Evolutionary conservation across 2,113 vertebrate species (phyloP).

Genomic region (Pteronura brasiliensis): DNA sequence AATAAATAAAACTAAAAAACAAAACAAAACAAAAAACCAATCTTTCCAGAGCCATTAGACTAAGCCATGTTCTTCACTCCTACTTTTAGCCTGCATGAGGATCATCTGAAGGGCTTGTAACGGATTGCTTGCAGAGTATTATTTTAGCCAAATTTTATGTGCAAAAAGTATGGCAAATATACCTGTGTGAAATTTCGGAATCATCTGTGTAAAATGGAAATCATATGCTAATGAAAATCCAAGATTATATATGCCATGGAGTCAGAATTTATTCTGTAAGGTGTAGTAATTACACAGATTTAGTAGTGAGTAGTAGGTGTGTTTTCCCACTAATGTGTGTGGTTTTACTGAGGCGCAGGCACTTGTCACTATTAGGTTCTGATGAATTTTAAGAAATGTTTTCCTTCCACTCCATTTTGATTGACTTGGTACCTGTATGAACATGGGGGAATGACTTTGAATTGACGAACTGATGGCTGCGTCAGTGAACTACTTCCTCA

Average conservation of each 20-base stretch:
- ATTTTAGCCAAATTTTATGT: not conserved
- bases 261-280: not conserved
- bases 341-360: conserved; percentile 28
- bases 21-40: no score
- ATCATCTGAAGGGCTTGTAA: not conserved
- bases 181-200: not conserved
- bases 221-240: not conserved
- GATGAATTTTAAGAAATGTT: not conserved
- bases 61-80: not conserved
- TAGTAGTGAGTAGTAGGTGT: not conserved
- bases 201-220: not conserved
- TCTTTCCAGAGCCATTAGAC: not conserved
- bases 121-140: not conserved
- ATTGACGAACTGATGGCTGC: not conserved
- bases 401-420: conserved; percentile 30
- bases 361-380: conserved; percentile 47
- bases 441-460: not conserved
- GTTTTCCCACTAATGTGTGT: conserved; percentile 6
- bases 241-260: not conserved
- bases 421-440: not conserved
- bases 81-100: not conserved
- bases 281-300: not conserved
- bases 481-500: not conserved
- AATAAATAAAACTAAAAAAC: no score
- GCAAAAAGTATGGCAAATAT: not conserved